phyloP scores from a whole-genome alignment of 2,113 vertebrate genomes.

The Sander lucioperca region DNA sequence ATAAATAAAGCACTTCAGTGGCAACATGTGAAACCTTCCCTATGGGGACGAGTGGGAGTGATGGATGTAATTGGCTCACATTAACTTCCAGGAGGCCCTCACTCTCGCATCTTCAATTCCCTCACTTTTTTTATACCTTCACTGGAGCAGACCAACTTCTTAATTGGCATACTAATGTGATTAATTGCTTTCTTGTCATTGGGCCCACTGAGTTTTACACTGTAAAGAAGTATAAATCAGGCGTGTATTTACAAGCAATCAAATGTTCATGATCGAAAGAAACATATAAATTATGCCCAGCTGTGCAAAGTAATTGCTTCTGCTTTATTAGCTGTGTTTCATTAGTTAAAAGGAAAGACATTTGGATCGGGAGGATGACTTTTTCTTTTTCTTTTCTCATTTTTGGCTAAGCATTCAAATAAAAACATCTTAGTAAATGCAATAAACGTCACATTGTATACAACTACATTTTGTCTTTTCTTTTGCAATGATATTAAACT shows the following conservation, averaged over 20 bases:
- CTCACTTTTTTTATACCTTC: slow-evolving; percentile 40
- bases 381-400: slow-evolving; percentile 26
- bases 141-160: slow-evolving; percentile 63
- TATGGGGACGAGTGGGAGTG: slow-evolving; percentile 25
- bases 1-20: not conserved
- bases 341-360: slow-evolving; percentile 52
- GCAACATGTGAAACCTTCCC: slow-evolving; percentile 16
- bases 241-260: slow-evolving; percentile 79
- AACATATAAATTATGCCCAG: slow-evolving; percentile 75
- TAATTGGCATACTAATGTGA: slow-evolving; percentile 80
- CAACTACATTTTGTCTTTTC: not conserved
- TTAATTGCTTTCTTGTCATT: slow-evolving; percentile 81
- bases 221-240: slow-evolving; percentile 80
- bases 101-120: slow-evolving; percentile 42
- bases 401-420: slow-evolving; percentile 4
- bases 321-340: slow-evolving; percentile 67
- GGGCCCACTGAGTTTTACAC: slow-evolving; percentile 63
- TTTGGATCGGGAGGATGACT: slow-evolving; percentile 37
- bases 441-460: not conserved
- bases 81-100: slow-evolving; percentile 51
- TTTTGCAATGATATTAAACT: not conserved
- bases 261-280: slow-evolving; percentile 67
- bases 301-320: slow-evolving; percentile 80
- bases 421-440: not conserved
- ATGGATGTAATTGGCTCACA: slow-evolving; percentile 45